Percentiles rank a stretch among this genome's conserved stretches.
Conservation (phyloP, 2,797 vertebrate genomes). For the Intellagama lesueurii region DNA sequence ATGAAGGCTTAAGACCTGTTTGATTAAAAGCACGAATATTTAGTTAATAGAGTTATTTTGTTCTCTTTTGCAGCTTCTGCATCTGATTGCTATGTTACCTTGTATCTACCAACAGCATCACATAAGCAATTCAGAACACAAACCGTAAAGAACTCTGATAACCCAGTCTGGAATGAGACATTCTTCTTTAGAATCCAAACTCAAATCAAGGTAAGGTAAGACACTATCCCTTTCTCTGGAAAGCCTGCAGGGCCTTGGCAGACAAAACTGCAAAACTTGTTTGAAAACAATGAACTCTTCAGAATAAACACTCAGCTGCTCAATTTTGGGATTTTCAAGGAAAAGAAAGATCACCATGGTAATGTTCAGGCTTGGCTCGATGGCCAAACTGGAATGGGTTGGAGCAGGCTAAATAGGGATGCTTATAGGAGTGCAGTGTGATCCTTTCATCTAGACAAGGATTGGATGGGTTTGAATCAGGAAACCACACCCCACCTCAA, state of each 20-base stretch:
- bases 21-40: slow-evolving; percentile 59
- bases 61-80: slow-evolving; percentile 74
- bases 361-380: no score
- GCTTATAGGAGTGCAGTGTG: no score
- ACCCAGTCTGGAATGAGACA: slow-evolving; percentile 87
- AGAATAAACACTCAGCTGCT: no score
- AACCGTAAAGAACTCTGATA: slow-evolving; percentile 76
- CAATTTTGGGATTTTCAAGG: no score
- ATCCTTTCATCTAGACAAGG: no score
- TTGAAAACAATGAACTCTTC: no score
- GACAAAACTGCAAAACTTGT: not conserved
- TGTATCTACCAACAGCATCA: slow-evolving; percentile 84
- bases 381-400: no score
- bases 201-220: slow-evolving; percentile 80
- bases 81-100: slow-evolving; percentile 84
- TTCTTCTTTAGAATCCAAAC: slow-evolving; percentile 84
- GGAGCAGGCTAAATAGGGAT: no score
- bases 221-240: not conserved
- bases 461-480: no score
- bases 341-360: no score
- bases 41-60: slow-evolving; percentile 9
- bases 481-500: no score
- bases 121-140: slow-evolving; percentile 76
- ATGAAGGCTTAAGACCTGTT: slow-evolving; percentile 44
- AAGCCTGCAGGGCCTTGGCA: not conserved